Conservation (phyloP, 2,797 vertebrate genomes). For the Enteromius anoplus region DNA sequence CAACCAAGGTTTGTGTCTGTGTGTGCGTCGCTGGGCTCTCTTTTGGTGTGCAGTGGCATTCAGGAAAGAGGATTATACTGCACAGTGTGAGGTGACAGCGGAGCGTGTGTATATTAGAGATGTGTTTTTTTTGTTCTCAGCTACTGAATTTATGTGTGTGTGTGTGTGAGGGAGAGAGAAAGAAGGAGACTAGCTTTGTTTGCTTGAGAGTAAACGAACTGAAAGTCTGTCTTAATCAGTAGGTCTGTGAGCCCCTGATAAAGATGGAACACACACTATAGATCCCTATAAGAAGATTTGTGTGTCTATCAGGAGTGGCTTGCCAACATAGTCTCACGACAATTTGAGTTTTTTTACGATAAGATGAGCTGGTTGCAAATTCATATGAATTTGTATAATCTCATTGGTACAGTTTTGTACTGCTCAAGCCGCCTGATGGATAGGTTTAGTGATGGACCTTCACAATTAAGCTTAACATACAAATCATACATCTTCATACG, state of each 20-base stretch:
- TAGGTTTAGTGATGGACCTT: background rate
- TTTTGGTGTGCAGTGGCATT: slow-evolving; percentile 49
- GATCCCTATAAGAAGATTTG: slow-evolving; percentile 7
- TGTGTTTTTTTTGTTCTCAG: slow-evolving; percentile 21
- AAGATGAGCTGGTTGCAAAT: background rate
- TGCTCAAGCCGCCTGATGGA: background rate
- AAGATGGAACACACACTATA: slow-evolving; percentile 32
- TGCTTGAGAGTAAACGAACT: slow-evolving; percentile 24
- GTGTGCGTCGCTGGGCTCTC: slow-evolving; percentile 21
- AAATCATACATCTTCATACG: background rate
- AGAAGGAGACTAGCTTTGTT: slow-evolving; percentile 21
- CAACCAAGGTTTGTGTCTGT: slow-evolving; percentile 19
- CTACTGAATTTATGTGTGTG: slow-evolving; percentile 17
- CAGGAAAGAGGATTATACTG: slow-evolving; percentile 56
- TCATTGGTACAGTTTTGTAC: background rate
- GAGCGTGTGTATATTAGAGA: slow-evolving; percentile 46
- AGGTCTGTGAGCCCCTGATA: slow-evolving; percentile 47
- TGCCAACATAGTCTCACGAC: background rate
- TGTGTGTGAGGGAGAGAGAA: background rate
- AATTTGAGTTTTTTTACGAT: background rate
- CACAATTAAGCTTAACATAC: background rate
- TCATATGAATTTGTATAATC: background rate
- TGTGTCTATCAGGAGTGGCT: background rate
- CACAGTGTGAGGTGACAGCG: slow-evolving; percentile 52
- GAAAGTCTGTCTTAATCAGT: slow-evolving; percentile 41